A percentile compares a stretch with the other conserved stretches of the same genome.
phyloP scores from a whole-genome alignment of 2,797 vertebrate species.

The Neopelma chrysocephalum region DNA sequence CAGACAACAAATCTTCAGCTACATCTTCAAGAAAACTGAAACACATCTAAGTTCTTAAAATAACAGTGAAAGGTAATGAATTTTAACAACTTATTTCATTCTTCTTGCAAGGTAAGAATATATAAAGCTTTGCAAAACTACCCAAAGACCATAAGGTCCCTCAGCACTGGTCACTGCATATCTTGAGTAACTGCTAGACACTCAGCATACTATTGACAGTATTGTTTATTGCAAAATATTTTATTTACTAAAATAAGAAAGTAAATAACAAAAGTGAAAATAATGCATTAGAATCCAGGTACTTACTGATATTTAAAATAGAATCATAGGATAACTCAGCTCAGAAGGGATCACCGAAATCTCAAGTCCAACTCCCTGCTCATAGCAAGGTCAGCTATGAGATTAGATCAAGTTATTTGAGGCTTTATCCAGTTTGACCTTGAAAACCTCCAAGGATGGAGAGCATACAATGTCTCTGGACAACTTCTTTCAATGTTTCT shows the following conservation, averaged over 20 bases:
- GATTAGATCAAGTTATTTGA: not conserved
- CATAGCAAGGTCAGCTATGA: not conserved
- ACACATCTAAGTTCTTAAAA: not conserved
- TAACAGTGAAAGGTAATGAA: not conserved
- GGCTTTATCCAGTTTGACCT: not conserved
- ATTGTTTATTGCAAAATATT: not conserved
- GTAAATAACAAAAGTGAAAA: not conserved
- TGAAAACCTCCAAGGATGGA: not conserved
- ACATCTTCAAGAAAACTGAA: slow-evolving; percentile 5
- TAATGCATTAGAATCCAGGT: not conserved
- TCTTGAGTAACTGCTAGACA: not conserved
- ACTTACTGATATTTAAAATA: not conserved
- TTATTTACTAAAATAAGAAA: not conserved
- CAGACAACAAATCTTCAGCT: not conserved
- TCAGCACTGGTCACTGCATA: not conserved
- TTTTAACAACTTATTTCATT: not conserved
- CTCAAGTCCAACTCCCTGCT: not conserved
- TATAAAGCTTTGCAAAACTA: not conserved
- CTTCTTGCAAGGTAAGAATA: not conserved
- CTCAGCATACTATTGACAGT: too few relatives aligned
- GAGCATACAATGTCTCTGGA: not conserved
- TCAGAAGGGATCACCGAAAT: not conserved
- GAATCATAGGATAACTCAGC: not conserved
- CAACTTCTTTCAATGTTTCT: not conserved
- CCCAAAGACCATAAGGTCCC: not conserved